These are phyloP conservation scores for Drosophila barbarae DNA, from an alignment of 2,888 invertebrate genomes.

Conservation along the genomic window DNA sequence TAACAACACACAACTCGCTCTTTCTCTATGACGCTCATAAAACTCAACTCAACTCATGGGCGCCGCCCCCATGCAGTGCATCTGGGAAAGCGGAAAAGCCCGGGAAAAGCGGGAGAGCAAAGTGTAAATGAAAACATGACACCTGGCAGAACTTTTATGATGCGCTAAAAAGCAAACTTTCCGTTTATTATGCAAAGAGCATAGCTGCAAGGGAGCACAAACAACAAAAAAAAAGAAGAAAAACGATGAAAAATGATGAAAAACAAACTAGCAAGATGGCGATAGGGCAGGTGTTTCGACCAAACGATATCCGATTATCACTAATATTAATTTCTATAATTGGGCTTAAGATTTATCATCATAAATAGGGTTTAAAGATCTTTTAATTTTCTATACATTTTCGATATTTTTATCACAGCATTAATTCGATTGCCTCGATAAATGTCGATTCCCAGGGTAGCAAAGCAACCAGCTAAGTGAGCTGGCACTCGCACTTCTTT, in stretches of 20 bases:
- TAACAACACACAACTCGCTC: constrained; percentile 35
- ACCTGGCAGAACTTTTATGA: constrained; percentile 64
- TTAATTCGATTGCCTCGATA: not conserved
- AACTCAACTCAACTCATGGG: constrained; percentile 29
- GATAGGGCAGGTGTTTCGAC: constrained; percentile 8
- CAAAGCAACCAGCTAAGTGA: not conserved
- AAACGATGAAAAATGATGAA: constrained; percentile 8
- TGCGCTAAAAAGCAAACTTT: constrained; percentile 61
- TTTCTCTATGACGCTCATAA: constrained; percentile 31
- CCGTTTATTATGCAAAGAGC: constrained; percentile 52
- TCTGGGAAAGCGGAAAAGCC: constrained; percentile 13
- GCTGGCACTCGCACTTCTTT: not conserved
- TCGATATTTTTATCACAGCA: no score
- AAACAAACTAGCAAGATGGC: constrained; percentile 16
- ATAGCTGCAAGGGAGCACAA: constrained; percentile 19
- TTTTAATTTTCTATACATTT: not conserved
- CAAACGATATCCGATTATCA: constrained; percentile 9
- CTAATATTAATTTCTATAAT: not conserved
- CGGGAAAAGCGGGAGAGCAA: constrained; percentile 23
- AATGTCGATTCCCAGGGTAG: not conserved
- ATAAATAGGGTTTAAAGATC: no score
- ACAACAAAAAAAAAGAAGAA: no score
- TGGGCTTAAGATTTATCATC: not conserved
- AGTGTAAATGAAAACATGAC: constrained; percentile 74
- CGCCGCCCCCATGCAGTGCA: constrained; percentile 32